Conservation (phyloP, 2,888 invertebrate species). For the Ennomos fuscantarius region DNA sequence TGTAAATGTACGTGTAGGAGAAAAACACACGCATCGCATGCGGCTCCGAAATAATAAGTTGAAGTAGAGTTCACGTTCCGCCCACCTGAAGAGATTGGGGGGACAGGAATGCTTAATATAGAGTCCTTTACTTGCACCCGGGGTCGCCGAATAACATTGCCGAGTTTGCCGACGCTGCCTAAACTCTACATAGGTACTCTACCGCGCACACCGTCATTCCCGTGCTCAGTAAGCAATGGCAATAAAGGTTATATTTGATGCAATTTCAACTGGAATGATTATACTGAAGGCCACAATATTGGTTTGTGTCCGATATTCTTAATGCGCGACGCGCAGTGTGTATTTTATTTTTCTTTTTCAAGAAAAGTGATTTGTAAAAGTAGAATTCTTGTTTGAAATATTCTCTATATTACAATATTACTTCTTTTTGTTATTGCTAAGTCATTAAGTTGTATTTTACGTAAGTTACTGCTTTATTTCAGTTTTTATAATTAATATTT, state of each 20-base stretch:
- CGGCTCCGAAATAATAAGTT: slow-evolving; percentile 80
- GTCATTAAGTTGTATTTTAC: too few species aligned
- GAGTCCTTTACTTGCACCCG: slow-evolving; percentile 79
- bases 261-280: slow-evolving; percentile 38
- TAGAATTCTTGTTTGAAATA: slow-evolving; percentile 20
- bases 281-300: slow-evolving; percentile 37
- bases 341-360: slow-evolving; percentile 35
- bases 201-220: slow-evolving; percentile 48
- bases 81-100: slow-evolving; percentile 80
- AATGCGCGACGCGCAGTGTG: slow-evolving; percentile 31
- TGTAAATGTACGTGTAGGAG: slow-evolving; percentile 69
- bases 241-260: slow-evolving; percentile 47
- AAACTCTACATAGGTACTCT: slow-evolving; percentile 40
- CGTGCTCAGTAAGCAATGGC: slow-evolving; percentile 45
- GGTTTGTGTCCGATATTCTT: slow-evolving; percentile 40
- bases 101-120: slow-evolving; percentile 83
- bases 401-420: slow-evolving; percentile 6
- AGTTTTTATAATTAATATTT: too few species aligned
- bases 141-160: slow-evolving; percentile 78
- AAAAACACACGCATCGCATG: slow-evolving; percentile 76
- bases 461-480: too few species aligned
- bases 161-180: slow-evolving; percentile 63
- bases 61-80: slow-evolving; percentile 75
- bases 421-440: too few species aligned
- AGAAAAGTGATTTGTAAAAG: slow-evolving; percentile 22